phyloP scores from a whole-genome alignment of 2,888 invertebrate genomes.

The Micoletzkya japonica region DNA sequence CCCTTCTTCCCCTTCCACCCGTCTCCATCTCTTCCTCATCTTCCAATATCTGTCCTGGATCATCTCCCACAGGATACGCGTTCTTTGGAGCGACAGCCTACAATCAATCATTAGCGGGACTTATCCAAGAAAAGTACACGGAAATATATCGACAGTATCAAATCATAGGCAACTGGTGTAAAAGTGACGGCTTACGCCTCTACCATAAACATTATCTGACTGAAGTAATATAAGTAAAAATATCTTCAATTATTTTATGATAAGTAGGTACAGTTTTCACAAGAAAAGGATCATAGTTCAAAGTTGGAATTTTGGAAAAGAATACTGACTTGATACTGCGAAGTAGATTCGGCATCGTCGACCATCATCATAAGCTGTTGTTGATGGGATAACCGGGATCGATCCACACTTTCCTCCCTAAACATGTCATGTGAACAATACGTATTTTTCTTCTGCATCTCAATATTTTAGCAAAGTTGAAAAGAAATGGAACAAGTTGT shows the following conservation, averaged over 20 bases:
- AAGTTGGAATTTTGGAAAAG: too few relatives aligned
- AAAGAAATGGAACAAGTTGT: background rate
- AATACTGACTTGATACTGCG: conserved; percentile 25
- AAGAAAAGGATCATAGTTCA: too few relatives aligned
- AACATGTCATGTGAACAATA: too few relatives aligned
- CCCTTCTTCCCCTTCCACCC: conserved; percentile 18
- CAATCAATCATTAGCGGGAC: too few relatives aligned
- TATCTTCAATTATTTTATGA: too few relatives aligned
- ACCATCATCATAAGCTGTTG: conserved; percentile 22
- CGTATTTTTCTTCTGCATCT: background rate
- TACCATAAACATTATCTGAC: too few relatives aligned
- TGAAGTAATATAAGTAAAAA: too few relatives aligned
- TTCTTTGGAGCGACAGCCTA: conserved; percentile 27
- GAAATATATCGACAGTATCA: too few relatives aligned
- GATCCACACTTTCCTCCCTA: conserved; percentile 7
- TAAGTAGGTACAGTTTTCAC: too few relatives aligned
- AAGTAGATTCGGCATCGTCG: conserved; percentile 18
- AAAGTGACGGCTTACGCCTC: too few relatives aligned
- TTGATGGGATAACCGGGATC: background rate
- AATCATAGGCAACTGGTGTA: too few relatives aligned
- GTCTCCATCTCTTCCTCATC: conserved; percentile 36
- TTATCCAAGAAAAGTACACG: too few relatives aligned
- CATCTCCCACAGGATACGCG: conserved; percentile 33
- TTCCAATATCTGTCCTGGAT: conserved; percentile 43
- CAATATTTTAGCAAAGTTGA: background rate